Conservation (phyloP, 2,797 vertebrate genomes). For the Pangasius macronema region DNA sequence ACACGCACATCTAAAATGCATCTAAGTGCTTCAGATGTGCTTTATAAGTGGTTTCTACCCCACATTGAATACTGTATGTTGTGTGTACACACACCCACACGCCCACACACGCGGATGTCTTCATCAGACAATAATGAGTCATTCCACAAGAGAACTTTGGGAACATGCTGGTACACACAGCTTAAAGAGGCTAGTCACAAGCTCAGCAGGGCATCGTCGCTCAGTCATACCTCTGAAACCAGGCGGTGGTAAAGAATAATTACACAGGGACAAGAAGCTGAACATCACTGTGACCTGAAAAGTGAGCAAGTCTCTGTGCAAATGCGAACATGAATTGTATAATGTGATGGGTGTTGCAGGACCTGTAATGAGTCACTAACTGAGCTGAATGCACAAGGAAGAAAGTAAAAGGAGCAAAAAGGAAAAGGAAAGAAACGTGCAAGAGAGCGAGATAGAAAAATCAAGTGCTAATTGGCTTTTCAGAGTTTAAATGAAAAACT, state of each 20-base stretch:
- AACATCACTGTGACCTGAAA: not conserved
- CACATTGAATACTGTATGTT: not conserved
- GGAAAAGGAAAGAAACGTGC: not conserved
- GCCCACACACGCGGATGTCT: not conserved
- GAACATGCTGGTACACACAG: slow-evolving; percentile 16
- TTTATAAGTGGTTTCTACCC: not conserved
- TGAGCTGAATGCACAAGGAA: not conserved
- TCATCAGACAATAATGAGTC: slow-evolving; percentile 16
- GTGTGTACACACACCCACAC: slow-evolving; percentile 9
- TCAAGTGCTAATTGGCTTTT: slow-evolving; percentile 46
- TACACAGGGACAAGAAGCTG: slow-evolving; percentile 2
- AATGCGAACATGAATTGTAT: slow-evolving; percentile 9
- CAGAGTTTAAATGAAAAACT: slow-evolving; percentile 38
- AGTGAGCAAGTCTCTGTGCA: not conserved
- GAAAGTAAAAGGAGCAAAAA: not conserved
- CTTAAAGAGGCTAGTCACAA: slow-evolving; percentile 32
- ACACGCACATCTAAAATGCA: not conserved
- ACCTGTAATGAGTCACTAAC: slow-evolving; percentile 19
- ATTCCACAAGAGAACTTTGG: slow-evolving; percentile 7
- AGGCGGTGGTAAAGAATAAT: slow-evolving; percentile 11
- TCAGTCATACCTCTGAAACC: slow-evolving; percentile 3
- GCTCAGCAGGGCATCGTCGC: not conserved
- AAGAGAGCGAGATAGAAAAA: not conserved
- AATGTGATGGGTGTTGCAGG: slow-evolving; percentile 3
- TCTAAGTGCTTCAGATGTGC: not conserved